A percentile compares a stretch with the other conserved stretches of the same genome.
phyloP scores from a whole-genome alignment of 2,888 invertebrate species.

The Exephanes ischioxanthus region DNA sequence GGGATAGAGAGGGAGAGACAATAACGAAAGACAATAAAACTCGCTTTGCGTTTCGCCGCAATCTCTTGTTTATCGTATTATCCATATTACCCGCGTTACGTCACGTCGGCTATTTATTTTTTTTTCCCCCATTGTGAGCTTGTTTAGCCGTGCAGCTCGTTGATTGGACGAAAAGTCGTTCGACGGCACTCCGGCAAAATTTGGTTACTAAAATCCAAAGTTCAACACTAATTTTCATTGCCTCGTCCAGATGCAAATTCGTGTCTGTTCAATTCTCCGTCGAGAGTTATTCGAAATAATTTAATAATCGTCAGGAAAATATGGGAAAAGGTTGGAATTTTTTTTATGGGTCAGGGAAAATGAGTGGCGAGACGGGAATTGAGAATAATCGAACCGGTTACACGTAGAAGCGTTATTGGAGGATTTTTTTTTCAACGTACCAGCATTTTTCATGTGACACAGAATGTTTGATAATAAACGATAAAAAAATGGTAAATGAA shows the following conservation, averaged over 20 bases:
- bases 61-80: slow-evolving; percentile 20
- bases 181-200: neutral
- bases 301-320: neutral
- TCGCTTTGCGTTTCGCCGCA: slow-evolving; percentile 7
- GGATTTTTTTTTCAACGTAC: no score
- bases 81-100: neutral
- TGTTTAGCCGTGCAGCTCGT: neutral
- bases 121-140: neutral
- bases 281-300: neutral
- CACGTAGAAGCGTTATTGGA: neutral
- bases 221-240: neutral
- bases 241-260: neutral
- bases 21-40: slow-evolving; percentile 1
- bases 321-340: neutral
- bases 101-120: neutral
- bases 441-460: neutral
- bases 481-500: no score
- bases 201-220: neutral
- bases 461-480: neutral
- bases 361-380: no score
- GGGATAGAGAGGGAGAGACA: neutral
- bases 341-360: neutral
- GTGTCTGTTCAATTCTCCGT: slow-evolving; percentile 2
- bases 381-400: neutral
- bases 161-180: neutral